Evolutionary conservation across 2,888 invertebrate genomes (phyloP).

Genomic region (Chelonus formosanus): DNA sequence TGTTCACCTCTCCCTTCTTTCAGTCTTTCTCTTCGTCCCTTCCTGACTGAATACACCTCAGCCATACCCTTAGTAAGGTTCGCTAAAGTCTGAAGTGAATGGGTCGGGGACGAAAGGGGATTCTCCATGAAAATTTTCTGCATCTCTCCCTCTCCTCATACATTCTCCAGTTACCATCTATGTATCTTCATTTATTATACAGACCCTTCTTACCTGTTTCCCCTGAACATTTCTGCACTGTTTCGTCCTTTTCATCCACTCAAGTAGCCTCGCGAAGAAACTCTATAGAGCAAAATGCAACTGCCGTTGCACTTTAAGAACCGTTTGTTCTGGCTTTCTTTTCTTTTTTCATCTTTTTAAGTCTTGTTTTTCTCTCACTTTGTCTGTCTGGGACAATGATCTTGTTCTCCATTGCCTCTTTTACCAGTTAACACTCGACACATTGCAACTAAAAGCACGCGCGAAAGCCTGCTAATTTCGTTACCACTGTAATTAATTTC

Average conservation of each 20-base stretch:
- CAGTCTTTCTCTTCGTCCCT: conserved; percentile 13
- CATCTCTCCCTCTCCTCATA: conserved; percentile 17
- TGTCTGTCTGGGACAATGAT: conserved; percentile 2
- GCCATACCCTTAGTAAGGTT: background rate
- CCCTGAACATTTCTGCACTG: background rate
- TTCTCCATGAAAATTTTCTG: conserved; percentile 3
- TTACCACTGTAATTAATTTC: conserved; percentile 9
- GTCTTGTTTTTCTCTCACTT: conserved; percentile 10
- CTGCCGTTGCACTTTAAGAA: conserved; percentile 2
- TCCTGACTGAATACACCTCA: conserved; percentile 2
- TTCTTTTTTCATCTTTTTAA: background rate
- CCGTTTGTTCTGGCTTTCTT: conserved; percentile 1
- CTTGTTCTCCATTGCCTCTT: conserved; percentile 6
- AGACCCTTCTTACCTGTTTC: conserved; percentile 3
- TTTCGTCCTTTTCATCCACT: conserved; percentile 8
- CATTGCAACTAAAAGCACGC: background rate
- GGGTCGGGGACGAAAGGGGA: background rate
- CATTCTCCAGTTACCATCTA: conserved; percentile 10
- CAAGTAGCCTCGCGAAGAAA: conserved; percentile 5
- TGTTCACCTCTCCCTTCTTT: conserved; percentile 34
- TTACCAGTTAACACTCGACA: background rate
- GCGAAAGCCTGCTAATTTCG: background rate
- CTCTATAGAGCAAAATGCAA: background rate
- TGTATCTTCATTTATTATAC: conserved; percentile 2
- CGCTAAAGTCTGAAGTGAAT: conserved; percentile 8